Base-by-base conservation (phyloP, 2,113 vertebrate genomes). In the Vanacampus margaritifer region DNA sequence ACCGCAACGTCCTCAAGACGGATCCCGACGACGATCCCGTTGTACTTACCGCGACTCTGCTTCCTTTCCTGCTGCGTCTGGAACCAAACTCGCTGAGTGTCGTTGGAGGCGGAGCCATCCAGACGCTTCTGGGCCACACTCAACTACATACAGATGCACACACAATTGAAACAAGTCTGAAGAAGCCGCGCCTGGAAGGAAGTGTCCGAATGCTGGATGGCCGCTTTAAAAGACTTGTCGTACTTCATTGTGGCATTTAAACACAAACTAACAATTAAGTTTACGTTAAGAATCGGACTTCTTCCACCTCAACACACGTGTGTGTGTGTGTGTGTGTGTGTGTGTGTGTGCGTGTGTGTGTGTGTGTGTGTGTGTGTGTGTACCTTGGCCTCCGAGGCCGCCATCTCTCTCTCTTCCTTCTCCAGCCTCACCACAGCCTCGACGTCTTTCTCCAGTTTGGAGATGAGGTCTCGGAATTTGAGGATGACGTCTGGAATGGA, bases 401-500 rank as follows among this genome's bases (percentile, higher is more conserved):
- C 93, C 92, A 98, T 87, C 75, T 94, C 95, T 28, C 93, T 90
- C 9, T 99, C 97, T 73, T 98, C 97, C 28, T 83, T 93, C 86
- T 99, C 97, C 73, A 98, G 86, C 66, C 88, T 92, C 73, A 96
- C 76, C 66, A 99, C 97, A 0, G 96, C 93, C 5, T 96, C 94
- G 0, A 98, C 84, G 0, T 99, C 97, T 74, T 95, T 95, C 84
- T 99, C 97, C 81, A 98, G 81, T 68, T 93, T 96, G n/a, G 92
- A 87, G 68, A 99, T 98, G 73, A 94, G 94, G 68, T 96, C 94
- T 67, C 96, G 90, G 87, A 99, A 98, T 79, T 94, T 98, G 73
- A 97, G 76, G 75, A 98, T 90, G 41, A 99, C 96, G 48, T 99
- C 97, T 99, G 82, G 23, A 61, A 5, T 6, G 37, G 6, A 60